Evolutionary conservation across 1,140 invertebrate species (phyloP).

Genomic region (Zaprionus nigranus): DNA sequence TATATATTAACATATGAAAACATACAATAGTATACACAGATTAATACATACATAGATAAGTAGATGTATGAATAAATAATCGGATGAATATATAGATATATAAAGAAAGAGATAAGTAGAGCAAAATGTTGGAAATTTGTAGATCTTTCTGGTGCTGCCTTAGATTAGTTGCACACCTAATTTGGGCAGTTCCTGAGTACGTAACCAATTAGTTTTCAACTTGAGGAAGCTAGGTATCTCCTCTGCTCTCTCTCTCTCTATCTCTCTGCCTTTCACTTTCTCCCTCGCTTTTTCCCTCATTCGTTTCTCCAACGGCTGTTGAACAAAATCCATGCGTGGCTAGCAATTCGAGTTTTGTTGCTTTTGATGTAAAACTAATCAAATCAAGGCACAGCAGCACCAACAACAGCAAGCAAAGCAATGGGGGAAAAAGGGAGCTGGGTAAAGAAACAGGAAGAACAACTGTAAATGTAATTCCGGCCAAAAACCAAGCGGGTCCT

Average conservation of each 20-base stretch:
- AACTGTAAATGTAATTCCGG: constrained; percentile 7
- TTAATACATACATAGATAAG: no score
- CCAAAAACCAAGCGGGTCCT: background rate
- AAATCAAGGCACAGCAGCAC: constrained; percentile 33
- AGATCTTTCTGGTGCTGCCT: no score
- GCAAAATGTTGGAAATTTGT: no score
- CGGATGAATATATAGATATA: no score
- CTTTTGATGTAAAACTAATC: constrained; percentile 57
- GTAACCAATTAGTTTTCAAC: background rate
- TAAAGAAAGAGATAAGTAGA: no score
- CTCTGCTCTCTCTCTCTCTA: background rate
- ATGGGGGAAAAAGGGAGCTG: background rate
- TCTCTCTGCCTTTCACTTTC: background rate
- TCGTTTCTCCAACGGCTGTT: background rate
- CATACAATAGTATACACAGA: no score
- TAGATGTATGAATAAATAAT: no score
- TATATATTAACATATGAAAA: no score
- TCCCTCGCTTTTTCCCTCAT: background rate
- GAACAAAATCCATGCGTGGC: background rate
- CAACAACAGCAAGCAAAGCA: background rate
- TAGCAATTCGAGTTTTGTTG: constrained; percentile 37
- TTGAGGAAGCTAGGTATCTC: background rate
- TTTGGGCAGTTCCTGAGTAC: background rate
- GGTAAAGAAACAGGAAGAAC: background rate
- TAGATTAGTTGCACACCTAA: background rate